These are phyloP conservation scores for Limonius californicus DNA, from an alignment of 1,140 invertebrate genomes.

Conservation along the genomic window DNA sequence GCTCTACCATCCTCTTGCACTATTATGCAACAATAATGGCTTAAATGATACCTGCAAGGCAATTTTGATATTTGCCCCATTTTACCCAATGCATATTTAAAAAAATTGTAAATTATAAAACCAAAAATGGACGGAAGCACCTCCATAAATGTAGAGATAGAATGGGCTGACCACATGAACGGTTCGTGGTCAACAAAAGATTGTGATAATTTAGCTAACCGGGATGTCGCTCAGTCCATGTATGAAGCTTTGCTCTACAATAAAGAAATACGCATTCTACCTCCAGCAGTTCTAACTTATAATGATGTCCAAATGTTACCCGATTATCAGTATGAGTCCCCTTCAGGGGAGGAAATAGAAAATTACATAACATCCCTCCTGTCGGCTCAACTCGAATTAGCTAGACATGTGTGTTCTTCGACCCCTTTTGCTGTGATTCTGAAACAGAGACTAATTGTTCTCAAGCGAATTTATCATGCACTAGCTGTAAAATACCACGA, in stretches of 20 bases:
- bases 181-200: conserved; percentile 57
- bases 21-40: not conserved
- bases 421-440: conserved; percentile 56
- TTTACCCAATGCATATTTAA: too few species aligned
- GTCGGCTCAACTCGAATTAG: conserved; percentile 54
- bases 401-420: conserved; percentile 53
- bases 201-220: conserved; percentile 53
- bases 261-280: conserved; percentile 49
- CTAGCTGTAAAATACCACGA: conserved; percentile 56
- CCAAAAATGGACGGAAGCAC: not conserved
- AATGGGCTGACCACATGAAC: conserved; percentile 58
- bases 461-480: conserved; percentile 61
- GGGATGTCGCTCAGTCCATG: conserved; percentile 52
- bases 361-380: conserved; percentile 53
- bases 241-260: conserved; percentile 56
- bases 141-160: conserved; percentile 40
- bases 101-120: not conserved
- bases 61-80: too few species aligned
- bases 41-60: not conserved
- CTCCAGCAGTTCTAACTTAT: conserved; percentile 34
- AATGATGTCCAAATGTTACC: conserved; percentile 47
- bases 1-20: too few species aligned
- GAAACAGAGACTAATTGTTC: conserved; percentile 55
- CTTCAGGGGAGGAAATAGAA: conserved; percentile 53
- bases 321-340: conserved; percentile 49